phyloP scores from a whole-genome alignment of 2,888 invertebrate species.

The Parelbella ahira region DNA sequence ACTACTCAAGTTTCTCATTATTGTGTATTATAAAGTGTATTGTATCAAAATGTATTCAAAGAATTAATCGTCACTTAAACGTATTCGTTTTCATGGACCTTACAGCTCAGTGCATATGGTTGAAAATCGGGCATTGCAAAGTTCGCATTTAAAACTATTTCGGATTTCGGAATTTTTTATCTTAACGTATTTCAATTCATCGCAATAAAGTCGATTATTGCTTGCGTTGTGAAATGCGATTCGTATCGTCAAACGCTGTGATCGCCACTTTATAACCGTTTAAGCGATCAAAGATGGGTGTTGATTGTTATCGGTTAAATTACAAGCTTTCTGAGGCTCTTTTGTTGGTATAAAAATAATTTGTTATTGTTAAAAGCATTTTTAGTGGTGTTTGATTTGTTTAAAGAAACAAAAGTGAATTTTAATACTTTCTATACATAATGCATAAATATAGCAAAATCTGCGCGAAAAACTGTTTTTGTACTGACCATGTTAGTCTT shows the following conservation, averaged over 20 bases:
- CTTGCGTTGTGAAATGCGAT: not conserved
- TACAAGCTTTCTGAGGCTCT: constrained; percentile 5
- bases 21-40: constrained; percentile 8
- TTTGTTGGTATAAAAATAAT: not conserved
- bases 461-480: too few relatives aligned
- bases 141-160: too few relatives aligned
- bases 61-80: constrained; percentile 12
- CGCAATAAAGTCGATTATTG: constrained; percentile 3
- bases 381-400: too few relatives aligned
- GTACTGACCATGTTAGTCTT: too few relatives aligned
- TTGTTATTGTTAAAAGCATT: too few relatives aligned
- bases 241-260: constrained; percentile 7
- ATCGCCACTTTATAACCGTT: constrained; percentile 17
- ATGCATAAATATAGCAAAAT: too few relatives aligned
- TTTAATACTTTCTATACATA: too few relatives aligned
- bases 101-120: not conserved
- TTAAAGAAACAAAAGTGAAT: too few relatives aligned
- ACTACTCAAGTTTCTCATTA: constrained; percentile 11
- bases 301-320: constrained; percentile 16
- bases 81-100: not conserved
- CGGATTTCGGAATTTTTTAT: too few relatives aligned
- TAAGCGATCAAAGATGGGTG: constrained; percentile 13
- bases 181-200: too few relatives aligned
- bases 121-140: too few relatives aligned
- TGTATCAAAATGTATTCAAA: constrained; percentile 12